A percentile compares a stretch with the other conserved stretches of the same genome.
Evolutionary conservation across 2,797 vertebrate species (phyloP).

Genomic region (Numenius phaeopus): DNA sequence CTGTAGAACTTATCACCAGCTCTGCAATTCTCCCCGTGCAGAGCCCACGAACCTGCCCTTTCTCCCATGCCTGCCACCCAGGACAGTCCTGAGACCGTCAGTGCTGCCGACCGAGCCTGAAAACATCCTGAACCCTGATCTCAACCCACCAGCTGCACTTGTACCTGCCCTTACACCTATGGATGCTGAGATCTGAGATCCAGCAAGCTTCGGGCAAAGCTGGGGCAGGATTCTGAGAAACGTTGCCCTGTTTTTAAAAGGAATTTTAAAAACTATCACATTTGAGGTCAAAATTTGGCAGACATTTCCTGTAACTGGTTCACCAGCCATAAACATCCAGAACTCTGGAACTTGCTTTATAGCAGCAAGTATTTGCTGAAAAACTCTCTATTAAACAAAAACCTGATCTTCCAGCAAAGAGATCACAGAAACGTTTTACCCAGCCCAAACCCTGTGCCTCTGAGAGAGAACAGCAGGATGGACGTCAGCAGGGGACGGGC

Average conservation of each 20-base stretch:
- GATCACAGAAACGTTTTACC: background rate
- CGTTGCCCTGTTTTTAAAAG: rapidly evolving
- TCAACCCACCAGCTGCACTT: background rate
- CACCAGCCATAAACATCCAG: background rate
- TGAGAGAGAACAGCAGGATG: background rate
- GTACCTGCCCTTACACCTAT: background rate
- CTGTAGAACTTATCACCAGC: background rate
- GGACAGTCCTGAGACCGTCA: background rate
- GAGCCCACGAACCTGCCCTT: background rate
- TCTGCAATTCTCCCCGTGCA: background rate
- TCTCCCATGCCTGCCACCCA: background rate
- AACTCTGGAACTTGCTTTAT: background rate
- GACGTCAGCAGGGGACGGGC: background rate
- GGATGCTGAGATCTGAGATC: background rate
- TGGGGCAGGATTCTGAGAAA: background rate
- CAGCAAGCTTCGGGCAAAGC: background rate
- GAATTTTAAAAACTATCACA: background rate
- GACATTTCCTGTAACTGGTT: background rate
- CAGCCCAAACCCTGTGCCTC: background rate
- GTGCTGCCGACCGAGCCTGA: rapidly evolving
- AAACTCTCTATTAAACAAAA: background rate
- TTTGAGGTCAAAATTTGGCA: background rate
- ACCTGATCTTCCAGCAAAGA: background rate
- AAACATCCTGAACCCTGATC: background rate
- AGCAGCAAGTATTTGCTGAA: background rate